phyloP scores from a whole-genome alignment of 2,797 vertebrate species.

The Sternotherus odoratus region DNA sequence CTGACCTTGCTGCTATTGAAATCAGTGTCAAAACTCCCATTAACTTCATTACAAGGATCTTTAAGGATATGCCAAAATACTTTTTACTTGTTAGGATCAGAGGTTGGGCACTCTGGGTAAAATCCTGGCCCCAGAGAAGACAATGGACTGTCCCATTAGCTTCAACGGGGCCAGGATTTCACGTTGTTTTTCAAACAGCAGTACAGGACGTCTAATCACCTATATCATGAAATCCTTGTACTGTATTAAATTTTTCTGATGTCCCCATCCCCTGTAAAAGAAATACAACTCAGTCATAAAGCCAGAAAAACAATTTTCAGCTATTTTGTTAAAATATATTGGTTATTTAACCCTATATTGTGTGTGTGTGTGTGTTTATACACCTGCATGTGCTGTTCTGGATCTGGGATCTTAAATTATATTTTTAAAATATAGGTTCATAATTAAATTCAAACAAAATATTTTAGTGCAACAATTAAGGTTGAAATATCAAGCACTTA shows the following conservation, averaged over 20 bases:
- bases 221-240: neutral
- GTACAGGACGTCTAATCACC: neutral
- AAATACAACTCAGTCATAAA: accelerated
- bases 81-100: neutral
- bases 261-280: neutral
- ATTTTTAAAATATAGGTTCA: neutral
- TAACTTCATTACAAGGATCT: neutral
- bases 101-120: neutral
- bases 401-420: neutral
- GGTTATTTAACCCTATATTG: neutral
- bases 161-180: neutral
- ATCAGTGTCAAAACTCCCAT: neutral
- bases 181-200: neutral
- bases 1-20: neutral
- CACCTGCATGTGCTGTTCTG: accelerated
- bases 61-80: neutral
- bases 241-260: neutral
- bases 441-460: neutral
- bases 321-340: neutral
- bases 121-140: neutral
- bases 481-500: neutral
- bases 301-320: neutral
- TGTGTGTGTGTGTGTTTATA: neutral
- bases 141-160: neutral
- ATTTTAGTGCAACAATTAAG: neutral